Evolutionary conservation across 2,113 vertebrate genomes (phyloP).

Genomic region (Pardalotus punctatus): DNA sequence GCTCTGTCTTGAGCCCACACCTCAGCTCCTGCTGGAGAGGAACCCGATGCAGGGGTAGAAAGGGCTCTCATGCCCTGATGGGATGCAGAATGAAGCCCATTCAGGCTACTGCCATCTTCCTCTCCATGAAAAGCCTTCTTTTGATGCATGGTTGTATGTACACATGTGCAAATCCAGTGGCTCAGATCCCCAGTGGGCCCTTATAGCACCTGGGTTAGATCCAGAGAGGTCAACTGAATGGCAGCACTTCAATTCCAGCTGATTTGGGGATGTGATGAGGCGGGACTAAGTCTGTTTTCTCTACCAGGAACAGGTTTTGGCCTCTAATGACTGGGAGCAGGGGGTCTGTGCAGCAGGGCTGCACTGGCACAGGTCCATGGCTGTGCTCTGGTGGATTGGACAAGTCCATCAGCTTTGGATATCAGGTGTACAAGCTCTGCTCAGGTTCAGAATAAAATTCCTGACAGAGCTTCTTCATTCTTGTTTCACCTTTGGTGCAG

Average conservation of each 20-base stretch:
- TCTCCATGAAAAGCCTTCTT: not conserved
- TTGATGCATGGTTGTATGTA: not conserved
- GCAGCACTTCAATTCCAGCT: not conserved
- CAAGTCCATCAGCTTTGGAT: not conserved
- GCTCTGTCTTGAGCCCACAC: not conserved
- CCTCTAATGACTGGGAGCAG: not conserved
- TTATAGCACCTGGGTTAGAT: not conserved
- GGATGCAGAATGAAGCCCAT: not conserved
- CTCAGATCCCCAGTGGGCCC: not conserved
- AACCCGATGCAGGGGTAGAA: not conserved
- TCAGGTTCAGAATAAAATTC: not conserved
- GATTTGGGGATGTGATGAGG: not conserved
- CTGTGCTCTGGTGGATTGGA: not conserved
- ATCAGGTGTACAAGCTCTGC: not conserved
- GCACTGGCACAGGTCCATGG: too few species aligned
- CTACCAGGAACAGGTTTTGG: not conserved
- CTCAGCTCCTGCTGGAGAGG: not conserved
- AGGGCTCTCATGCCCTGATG: not conserved
- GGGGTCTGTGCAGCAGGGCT: not conserved
- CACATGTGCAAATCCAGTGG: accelerated
- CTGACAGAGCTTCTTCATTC: not conserved
- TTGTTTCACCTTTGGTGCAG: not conserved
- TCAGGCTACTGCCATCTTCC: not conserved
- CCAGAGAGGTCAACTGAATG: not conserved
- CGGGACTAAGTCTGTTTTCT: not conserved